Base-by-base conservation (phyloP, 1,140 invertebrate genomes). In the Dermatophagoides farinae region DNA sequence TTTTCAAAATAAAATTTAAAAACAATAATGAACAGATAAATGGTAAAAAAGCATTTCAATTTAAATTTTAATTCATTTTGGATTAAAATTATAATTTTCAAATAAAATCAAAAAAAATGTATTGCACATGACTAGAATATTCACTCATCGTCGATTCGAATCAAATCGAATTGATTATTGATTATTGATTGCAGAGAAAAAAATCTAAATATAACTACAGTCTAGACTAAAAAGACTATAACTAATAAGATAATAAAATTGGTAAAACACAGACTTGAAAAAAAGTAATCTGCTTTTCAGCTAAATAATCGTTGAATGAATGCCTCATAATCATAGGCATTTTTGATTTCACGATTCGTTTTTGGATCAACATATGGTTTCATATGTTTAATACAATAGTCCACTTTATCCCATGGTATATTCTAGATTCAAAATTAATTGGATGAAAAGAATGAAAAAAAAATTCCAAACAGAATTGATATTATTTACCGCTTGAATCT, bases 331-430 rank as follows among this genome's bases (percentile, higher is more conserved):
- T 98, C 95, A 67, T 97, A 80, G 20, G 92, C 90, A 68, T 91
- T 90, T 52, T 85, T 82, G 57, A 98, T 86, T 61, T 83, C 80
- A 65, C 88, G 79, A 69, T 92, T 91, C 11, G 84, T 88, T 72
- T 93, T 92, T 20, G 86, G 81, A 74, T 98, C 93, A 18, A 82
- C 77, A 72, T 86, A 99, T 0, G 89, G 86, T 74, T 96, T 96
- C 96, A 98, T 99, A 53, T 88, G 80, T 43, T 83, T 82, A 44
- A 96, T 85, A 75, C 95, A 99, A 72, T 97, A 99, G 72, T 98
- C 95, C 55, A 93, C 95, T 87, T 98, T 97, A 71, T 97, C 92
- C 73, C 93, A 95, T 44, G 90, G 96, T 59, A 99, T 84, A 76
- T 99, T 99, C 90, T 97, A 77, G 77, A 62, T 61, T 69, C 66